A percentile compares a stretch with the other conserved stretches of the same genome.
Evolutionary conservation across 1,140 invertebrate species (phyloP).

Genomic region (Drosophila bocki): DNA sequence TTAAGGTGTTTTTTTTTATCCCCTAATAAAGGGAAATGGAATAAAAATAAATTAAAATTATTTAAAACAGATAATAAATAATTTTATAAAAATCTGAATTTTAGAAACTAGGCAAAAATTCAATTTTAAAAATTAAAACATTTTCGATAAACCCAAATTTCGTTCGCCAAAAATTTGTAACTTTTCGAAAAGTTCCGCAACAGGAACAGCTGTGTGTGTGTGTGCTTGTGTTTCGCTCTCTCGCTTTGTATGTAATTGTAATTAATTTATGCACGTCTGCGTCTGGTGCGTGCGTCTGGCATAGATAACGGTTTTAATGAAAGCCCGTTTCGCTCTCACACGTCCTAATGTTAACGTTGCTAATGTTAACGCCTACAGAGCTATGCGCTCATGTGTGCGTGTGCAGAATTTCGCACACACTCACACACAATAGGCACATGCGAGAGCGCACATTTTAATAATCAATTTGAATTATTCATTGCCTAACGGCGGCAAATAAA

Average conservation of each 20-base stretch:
- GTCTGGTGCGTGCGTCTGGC: conserved; percentile 68
- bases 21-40: too few relatives aligned
- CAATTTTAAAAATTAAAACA: too few relatives aligned
- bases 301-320: conserved; percentile 80
- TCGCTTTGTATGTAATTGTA: conserved; percentile 37
- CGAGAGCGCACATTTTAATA: conserved; percentile 72
- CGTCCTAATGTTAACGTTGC: conserved; percentile 33
- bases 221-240: conserved; percentile 6
- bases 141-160: neutral
- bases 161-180: neutral
- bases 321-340: conserved; percentile 57
- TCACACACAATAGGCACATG: conserved; percentile 26
- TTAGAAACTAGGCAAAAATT: too few relatives aligned
- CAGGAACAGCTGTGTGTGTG: conserved; percentile 25
- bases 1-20: too few relatives aligned
- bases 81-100: too few relatives aligned
- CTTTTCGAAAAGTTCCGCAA: conserved; percentile 9
- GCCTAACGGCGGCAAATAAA: conserved; percentile 82
- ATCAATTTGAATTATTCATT: conserved; percentile 84
- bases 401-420: conserved; percentile 36
- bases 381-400: conserved; percentile 12
- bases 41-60: too few relatives aligned
- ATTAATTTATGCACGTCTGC: conserved; percentile 71
- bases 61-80: too few relatives aligned
- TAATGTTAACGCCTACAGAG: conserved; percentile 49